phyloP scores from a whole-genome alignment of 2,888 invertebrate genomes.

The Cecidostiba fungosa region DNA sequence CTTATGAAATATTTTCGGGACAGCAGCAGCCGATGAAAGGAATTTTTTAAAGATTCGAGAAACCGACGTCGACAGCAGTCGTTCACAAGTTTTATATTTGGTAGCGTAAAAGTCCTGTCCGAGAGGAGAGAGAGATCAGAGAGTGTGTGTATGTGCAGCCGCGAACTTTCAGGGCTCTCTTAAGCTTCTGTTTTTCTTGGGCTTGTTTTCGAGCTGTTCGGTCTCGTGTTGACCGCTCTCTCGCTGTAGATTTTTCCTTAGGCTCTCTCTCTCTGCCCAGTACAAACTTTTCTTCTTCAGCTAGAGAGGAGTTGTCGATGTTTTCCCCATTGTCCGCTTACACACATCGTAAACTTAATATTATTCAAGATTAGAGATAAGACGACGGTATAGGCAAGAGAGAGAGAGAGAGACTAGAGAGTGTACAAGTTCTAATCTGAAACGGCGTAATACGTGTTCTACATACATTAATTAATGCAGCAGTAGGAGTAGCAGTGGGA shows the following conservation, averaged over 20 bases:
- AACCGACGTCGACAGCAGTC: background rate
- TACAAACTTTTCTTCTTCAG: no score
- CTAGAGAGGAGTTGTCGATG: no score
- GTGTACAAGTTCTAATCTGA: conserved; percentile 61
- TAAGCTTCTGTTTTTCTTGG: conserved; percentile 50
- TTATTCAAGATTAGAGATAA: conserved; percentile 63
- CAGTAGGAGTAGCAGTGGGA: background rate
- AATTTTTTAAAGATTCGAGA: background rate
- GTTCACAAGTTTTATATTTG: background rate
- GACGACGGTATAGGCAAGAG: background rate
- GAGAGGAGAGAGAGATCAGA: no score
- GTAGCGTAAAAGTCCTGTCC: no score
- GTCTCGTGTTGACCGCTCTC: background rate
- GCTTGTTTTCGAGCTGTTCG: background rate
- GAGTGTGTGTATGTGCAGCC: background rate
- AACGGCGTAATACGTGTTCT: conserved; percentile 55
- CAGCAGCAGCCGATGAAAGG: background rate
- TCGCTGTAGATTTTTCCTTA: no score
- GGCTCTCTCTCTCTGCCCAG: no score
- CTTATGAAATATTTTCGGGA: background rate
- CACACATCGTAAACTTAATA: conserved; percentile 55
- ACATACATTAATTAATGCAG: conserved; percentile 60
- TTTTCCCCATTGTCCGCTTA: conserved; percentile 25
- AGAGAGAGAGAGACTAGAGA: background rate
- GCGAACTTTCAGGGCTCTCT: conserved; percentile 33